Evolutionary conservation across 2,888 invertebrate genomes (phyloP).

Genomic region (Andrena marginata): DNA sequence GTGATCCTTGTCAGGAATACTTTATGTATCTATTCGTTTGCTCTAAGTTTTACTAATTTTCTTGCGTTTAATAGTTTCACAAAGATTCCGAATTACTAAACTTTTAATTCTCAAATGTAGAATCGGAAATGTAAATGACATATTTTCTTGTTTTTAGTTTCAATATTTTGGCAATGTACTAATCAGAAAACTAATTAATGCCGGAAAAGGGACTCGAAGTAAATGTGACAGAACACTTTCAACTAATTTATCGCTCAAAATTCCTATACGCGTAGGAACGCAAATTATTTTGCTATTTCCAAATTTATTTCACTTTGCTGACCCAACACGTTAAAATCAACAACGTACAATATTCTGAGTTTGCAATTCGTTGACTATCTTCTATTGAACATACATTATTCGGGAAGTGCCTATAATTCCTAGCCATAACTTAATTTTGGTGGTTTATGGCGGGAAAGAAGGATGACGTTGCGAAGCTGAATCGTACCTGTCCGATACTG

Average conservation of each 20-base stretch:
- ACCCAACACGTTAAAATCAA: background rate
- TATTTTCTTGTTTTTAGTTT: background rate
- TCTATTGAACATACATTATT: conserved; percentile 44
- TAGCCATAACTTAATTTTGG: conserved; percentile 53
- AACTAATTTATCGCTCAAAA: background rate
- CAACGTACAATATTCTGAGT: background rate
- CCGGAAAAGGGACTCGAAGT: background rate
- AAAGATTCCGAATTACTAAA: too few species aligned
- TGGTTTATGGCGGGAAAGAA: conserved; percentile 51
- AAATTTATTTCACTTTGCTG: background rate
- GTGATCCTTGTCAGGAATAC: too few species aligned
- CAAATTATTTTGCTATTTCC: conserved; percentile 1
- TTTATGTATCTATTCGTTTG: too few species aligned
- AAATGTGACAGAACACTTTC: background rate
- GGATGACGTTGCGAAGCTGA: conserved; percentile 43
- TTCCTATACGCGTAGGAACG: background rate
- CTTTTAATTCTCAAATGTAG: too few species aligned
- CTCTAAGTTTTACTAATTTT: too few species aligned
- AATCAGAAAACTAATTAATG: background rate
- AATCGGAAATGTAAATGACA: too few species aligned
- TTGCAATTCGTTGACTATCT: conserved; percentile 26
- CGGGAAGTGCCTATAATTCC: conserved; percentile 60
- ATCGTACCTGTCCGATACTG: conserved; percentile 42
- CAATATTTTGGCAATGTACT: background rate
- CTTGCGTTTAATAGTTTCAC: too few species aligned